Evolutionary conservation across 1,140 invertebrate genomes (phyloP).

Genomic region (Plodia interpunctella): DNA sequence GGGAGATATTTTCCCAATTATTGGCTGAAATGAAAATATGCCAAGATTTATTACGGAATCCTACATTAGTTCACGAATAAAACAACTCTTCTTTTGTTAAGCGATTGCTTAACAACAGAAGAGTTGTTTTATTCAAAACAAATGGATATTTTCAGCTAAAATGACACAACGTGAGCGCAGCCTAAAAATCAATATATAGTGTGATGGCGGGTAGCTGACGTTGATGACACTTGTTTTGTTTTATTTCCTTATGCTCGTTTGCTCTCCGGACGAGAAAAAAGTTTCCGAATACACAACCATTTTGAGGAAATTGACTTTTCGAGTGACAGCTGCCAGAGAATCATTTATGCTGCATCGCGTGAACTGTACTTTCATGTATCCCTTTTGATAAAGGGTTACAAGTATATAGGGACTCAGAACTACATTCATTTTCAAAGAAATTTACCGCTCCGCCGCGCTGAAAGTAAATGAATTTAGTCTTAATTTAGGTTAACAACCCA

Average conservation of each 20-base stretch:
- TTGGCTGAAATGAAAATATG: too few relatives aligned
- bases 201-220: constrained; percentile 40
- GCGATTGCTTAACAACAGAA: too few relatives aligned
- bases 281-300: constrained; percentile 42
- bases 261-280: constrained; percentile 42
- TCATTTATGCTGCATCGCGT: constrained; percentile 21
- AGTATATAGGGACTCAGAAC: background rate
- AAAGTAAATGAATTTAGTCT: too few relatives aligned
- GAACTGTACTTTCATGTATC: background rate
- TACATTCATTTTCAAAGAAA: too few relatives aligned
- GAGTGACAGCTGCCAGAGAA: constrained; percentile 45
- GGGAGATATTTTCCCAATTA: too few relatives aligned
- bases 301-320: constrained; percentile 57
- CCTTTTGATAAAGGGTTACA: background rate
- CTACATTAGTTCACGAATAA: too few relatives aligned
- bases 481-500: too few relatives aligned
- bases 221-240: constrained; percentile 71
- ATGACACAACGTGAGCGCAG: background rate
- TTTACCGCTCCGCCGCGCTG: too few relatives aligned
- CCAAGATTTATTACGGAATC: too few relatives aligned
- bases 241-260: constrained; percentile 55
- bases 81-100: too few relatives aligned
- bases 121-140: too few relatives aligned
- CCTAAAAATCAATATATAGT: constrained; percentile 27
- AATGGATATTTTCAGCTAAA: too few relatives aligned